A percentile compares a stretch with the other conserved stretches of the same genome.
phyloP scores from a whole-genome alignment of 2,888 invertebrate species.

The Parochlus steinenii region DNA sequence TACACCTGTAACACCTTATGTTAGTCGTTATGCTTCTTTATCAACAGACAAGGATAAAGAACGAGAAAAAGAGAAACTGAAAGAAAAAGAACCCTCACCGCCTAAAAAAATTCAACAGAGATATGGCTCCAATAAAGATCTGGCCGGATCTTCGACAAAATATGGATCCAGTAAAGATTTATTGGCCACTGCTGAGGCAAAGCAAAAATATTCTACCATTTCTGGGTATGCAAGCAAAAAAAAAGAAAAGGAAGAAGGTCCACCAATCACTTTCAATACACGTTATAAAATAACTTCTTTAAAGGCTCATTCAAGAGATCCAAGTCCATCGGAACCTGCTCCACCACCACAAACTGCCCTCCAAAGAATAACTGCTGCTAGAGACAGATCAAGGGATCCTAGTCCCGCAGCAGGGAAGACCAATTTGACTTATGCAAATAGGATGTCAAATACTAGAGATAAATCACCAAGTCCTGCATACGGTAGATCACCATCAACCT shows the following conservation, averaged over 20 bases:
- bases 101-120: constrained; percentile 9
- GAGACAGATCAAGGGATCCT: constrained; percentile 23
- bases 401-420: constrained; percentile 25
- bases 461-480: constrained; percentile 39
- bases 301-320: constrained; percentile 7
- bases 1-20: constrained; percentile 2
- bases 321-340: constrained; percentile 4
- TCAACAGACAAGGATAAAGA: background rate
- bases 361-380: constrained; percentile 4
- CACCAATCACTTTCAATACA: constrained; percentile 13
- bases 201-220: too few relatives aligned
- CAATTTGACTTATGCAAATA: too few relatives aligned
- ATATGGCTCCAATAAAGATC: constrained; percentile 11
- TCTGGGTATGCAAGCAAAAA: constrained; percentile 1
- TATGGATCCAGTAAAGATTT: background rate
- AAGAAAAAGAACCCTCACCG: constrained; percentile 10
- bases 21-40: constrained; percentile 5
- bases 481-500: constrained; percentile 20
- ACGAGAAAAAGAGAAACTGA: constrained; percentile 4
- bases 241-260: constrained; percentile 13
- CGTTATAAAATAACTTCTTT: constrained; percentile 5
- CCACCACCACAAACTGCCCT: constrained; percentile 8
- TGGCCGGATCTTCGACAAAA: constrained; percentile 9
- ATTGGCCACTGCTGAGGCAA: background rate
- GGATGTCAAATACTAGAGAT: constrained; percentile 28